Base-by-base conservation (phyloP, 23 tunicate species). In the Halocynthia roretzi region DNA sequence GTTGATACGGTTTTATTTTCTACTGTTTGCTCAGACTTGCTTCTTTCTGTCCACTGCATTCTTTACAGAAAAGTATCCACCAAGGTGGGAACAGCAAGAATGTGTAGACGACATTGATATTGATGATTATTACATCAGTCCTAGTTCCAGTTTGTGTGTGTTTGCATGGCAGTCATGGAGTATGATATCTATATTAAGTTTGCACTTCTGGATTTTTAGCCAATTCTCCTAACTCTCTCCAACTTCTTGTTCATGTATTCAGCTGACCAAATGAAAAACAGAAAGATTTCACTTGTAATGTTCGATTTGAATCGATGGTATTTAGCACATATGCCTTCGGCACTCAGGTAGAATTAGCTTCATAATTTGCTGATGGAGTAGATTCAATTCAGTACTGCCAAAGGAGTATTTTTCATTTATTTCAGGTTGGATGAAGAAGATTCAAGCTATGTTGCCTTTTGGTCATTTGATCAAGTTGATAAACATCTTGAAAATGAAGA, bases 281-380 rank as follows among this genome's bases (percentile, higher is more conserved):
- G 49, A 65, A 65, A 65, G 9, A 20, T 15, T 65, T 65, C 49
- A 11, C 31, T 81, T 0, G 50, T 85, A 12, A 54, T 92, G 68
- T 92, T 92, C 69, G 98, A 92, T 68, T 62, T 92, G 44, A 92
- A 92, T 75, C 63, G 86, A 52, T 92, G 98, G 98, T 92, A 92
- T 67, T 71, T 86, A 48, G 90, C 92, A 6, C 98, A 92, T 60
- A 92, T 92, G 98, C 98, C 98, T 49, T 20, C 69, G 8, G 50
- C 72, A 31, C 80, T 77, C 83, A 81, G 92, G 98, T 92, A 67
- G 56, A 80, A n/a, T 49, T 18, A 20, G 40, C 40, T 76, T 56
- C 62, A 49, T 72, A 11, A 11, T 11, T 10, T 72, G 10, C n/a
- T 50, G 15, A 31, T 12, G 5, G 62, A 20, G 61, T 18, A 31